These are phyloP conservation scores for Chitala chitala DNA, from an alignment of 2,113 vertebrate species.

Conservation along the genomic window DNA sequence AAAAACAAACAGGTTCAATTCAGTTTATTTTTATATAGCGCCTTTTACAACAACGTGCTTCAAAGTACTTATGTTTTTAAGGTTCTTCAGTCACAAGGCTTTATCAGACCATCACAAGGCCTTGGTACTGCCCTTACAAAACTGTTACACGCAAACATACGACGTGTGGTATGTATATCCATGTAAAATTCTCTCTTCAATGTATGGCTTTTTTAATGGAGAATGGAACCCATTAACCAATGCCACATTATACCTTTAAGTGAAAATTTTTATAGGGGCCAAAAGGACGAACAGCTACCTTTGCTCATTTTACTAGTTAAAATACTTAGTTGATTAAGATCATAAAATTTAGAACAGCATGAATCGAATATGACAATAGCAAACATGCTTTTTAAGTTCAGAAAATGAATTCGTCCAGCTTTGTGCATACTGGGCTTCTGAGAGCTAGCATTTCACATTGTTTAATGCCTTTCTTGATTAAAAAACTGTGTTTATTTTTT, in stretches of 20 bases:
- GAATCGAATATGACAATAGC: not conserved
- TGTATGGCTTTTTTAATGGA: not conserved
- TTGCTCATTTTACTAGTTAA: not conserved
- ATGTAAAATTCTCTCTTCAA: not conserved
- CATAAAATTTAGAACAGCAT: conserved; percentile 3
- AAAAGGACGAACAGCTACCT: conserved; percentile 1
- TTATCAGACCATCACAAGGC: no score
- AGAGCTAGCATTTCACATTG: not conserved
- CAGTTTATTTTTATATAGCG: no score
- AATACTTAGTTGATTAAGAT: conserved; percentile 7
- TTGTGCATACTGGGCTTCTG: not conserved
- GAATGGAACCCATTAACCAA: conserved; percentile 14
- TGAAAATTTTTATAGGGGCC: not conserved
- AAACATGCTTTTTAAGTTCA: conserved; percentile 3
- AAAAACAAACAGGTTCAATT: no score
- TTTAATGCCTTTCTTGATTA: not conserved
- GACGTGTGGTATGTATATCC: no score
- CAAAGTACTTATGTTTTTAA: no score
- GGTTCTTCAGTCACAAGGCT: no score
- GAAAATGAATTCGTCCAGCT: not conserved
- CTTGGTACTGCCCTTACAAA: not conserved
- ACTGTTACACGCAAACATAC: not conserved
- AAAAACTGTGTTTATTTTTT: not conserved
- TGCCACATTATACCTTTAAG: not conserved
- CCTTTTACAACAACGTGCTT: no score